Percentiles rank a stretch among this genome's conserved stretches.
phyloP scores from a whole-genome alignment of 1,140 invertebrate genomes.

The Pararge aegeria region DNA sequence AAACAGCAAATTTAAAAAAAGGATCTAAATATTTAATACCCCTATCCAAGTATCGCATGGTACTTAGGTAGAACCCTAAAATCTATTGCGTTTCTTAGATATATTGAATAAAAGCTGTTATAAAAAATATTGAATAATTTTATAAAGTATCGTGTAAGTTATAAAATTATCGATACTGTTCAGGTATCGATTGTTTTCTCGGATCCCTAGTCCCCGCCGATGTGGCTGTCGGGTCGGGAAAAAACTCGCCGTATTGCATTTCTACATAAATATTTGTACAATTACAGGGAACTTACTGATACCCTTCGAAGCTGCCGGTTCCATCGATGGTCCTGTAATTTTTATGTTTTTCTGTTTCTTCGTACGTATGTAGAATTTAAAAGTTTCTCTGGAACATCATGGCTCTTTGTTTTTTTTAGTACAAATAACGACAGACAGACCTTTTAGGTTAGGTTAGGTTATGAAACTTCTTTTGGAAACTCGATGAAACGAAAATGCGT shows the following conservation, averaged over 20 bases:
- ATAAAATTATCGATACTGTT: neutral
- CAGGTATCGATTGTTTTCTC: neutral
- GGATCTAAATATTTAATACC: too few relatives aligned
- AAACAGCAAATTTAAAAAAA: too few relatives aligned
- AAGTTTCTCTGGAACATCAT: slow-evolving; percentile 12
- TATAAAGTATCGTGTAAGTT: too few relatives aligned
- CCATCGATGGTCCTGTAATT: slow-evolving; percentile 21
- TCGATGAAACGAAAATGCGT: too few relatives aligned
- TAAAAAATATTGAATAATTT: too few relatives aligned
- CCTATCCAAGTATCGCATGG: too few relatives aligned
- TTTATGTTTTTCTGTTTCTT: slow-evolving; percentile 19
- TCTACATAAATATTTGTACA: slow-evolving; percentile 58
- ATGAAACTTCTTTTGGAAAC: too few relatives aligned
- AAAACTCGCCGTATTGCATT: slow-evolving; percentile 53
- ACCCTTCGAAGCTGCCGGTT: slow-evolving; percentile 19
- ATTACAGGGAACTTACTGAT: slow-evolving; percentile 33
- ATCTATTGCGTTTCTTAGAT: too few relatives aligned
- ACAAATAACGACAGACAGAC: neutral
- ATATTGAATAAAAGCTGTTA: too few relatives aligned
- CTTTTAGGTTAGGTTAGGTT: too few relatives aligned
- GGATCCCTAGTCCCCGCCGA: neutral
- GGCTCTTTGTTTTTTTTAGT: slow-evolving; percentile 13
- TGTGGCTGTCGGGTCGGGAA: slow-evolving; percentile 27
- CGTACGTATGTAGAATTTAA: slow-evolving; percentile 6
- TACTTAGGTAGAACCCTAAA: too few relatives aligned